Evolutionary conservation across 2,888 invertebrate genomes (phyloP), one percentile per base, ranked within the genome.

Genomic region (Syritta pipiens): DNA sequence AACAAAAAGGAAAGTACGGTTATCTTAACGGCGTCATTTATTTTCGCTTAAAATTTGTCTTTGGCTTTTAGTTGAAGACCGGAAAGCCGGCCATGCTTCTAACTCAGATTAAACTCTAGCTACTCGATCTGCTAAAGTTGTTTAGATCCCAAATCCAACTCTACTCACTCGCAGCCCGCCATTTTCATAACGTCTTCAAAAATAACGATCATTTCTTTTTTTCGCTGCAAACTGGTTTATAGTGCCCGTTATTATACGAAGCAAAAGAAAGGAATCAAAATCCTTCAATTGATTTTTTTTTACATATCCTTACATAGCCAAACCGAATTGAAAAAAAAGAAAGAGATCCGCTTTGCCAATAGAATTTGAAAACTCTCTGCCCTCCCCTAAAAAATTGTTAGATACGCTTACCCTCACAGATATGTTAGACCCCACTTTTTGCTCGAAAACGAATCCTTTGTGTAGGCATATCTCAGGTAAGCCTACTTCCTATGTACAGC

Each of bases 371-470:
- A 3, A 44, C 9, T 32, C 12, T 19, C 10, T 1, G 4, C 30
- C 28, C 40, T 40, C 53, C 32, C 44, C 53, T 37, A 28, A 5
- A 6, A 10, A 4, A 9, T 4, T 14, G n/a, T n/a, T n/a, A n/a
- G n/a, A n/a, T n/a, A 24, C 24, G 26, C 3, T 53, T 53, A 77
- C 76, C 76, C 71, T 71, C 76, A 63, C 71, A 37, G 63, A 59
- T n/a, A 32, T 3, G 32, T 46, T 59, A 4, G 20, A 37, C 10
- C 37, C 7, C 10, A 28, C n/a, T n/a, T n/a, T n/a, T n/a, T n/a
- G n/a, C n/a, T n/a, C n/a, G n/a, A n/a, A n/a, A n/a, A n/a, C n/a
- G n/a, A n/a, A n/a, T n/a, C n/a, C n/a, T n/a, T n/a, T n/a, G n/a
- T 49, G 4, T 26, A 37, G n/a, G 9, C 14, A 17, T 4, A 24